Evolutionary conservation across 2,888 invertebrate species (phyloP).

Genomic region (Leptopilina myrica): DNA sequence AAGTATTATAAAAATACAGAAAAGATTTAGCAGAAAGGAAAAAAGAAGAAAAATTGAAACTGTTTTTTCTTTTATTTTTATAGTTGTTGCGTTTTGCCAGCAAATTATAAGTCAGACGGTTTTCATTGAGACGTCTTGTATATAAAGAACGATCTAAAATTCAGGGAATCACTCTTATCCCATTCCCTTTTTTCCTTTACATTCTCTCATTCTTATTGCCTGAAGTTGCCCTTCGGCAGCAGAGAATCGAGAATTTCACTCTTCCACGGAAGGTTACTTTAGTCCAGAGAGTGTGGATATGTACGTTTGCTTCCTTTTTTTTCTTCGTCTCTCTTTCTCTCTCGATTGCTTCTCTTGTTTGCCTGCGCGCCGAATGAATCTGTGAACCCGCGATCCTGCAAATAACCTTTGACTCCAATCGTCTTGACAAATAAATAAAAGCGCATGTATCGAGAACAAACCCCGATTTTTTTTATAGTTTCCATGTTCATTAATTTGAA

Average conservation of each 20-base stretch:
- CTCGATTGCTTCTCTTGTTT: slow-evolving; percentile 37
- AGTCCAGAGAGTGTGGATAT: background rate
- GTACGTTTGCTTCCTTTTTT: background rate
- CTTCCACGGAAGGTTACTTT: slow-evolving; percentile 15
- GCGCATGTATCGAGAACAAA: background rate
- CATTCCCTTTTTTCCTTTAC: slow-evolving; percentile 6
- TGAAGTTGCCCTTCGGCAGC: slow-evolving; percentile 29
- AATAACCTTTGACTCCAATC: slow-evolving; percentile 37
- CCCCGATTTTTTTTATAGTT: background rate
- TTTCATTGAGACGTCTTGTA: slow-evolving; percentile 25
- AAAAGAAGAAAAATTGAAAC: background rate
- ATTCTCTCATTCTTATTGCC: slow-evolving; percentile 31
- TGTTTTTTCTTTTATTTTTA: background rate
- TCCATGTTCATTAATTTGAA: too few species aligned
- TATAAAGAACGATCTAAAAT: slow-evolving; percentile 51
- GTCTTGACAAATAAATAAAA: slow-evolving; percentile 28
- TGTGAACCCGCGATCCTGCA: slow-evolving; percentile 29
- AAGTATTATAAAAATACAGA: background rate
- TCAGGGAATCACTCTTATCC: slow-evolving; percentile 54
- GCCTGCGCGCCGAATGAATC: slow-evolving; percentile 36
- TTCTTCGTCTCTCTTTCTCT: background rate
- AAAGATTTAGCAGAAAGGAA: background rate
- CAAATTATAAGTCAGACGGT: slow-evolving; percentile 3
- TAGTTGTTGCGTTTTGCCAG: background rate
- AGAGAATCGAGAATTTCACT: slow-evolving; percentile 38